phyloP scores from a whole-genome alignment of 53 echinoderm and acorn worm species.

The Luidia sarsii region DNA sequence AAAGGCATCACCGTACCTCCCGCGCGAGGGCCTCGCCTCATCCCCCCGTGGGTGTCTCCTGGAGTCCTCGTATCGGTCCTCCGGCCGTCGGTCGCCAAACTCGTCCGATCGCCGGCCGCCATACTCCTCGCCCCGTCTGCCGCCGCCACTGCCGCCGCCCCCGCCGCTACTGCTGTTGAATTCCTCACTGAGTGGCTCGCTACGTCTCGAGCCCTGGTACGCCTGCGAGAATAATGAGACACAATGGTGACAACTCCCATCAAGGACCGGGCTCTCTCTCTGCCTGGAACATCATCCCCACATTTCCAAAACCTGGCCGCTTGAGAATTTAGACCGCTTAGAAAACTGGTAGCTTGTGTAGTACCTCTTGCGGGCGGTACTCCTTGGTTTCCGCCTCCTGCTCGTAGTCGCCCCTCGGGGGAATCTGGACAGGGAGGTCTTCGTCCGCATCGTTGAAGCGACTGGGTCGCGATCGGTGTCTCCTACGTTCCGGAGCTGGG shows the following conservation, averaged over 20 bases:
- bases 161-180: background rate
- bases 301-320: no score
- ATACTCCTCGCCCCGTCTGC: no score
- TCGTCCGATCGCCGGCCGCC: no score
- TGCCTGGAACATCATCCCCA: no score
- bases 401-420: slow-evolving; percentile 8
- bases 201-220: background rate
- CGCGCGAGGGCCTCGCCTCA: no score
- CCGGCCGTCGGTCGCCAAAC: background rate
- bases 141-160: no score
- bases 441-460: slow-evolving; percentile 47
- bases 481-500: slow-evolving; percentile 40
- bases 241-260: no score
- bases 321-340: no score
- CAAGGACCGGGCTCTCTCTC: no score
- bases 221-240: no score
- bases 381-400: background rate
- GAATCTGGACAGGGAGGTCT: background rate
- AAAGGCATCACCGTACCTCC: background rate
- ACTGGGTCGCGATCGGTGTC: slow-evolving; percentile 39
- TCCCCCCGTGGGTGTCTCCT: slow-evolving; percentile 25
- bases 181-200: background rate
- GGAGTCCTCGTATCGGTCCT: slow-evolving; percentile 18
- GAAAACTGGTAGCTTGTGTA: no score
- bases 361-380: slow-evolving; percentile 20